Evolutionary conservation across 2,113 vertebrate genomes (phyloP).

Genomic region (Mystacornis crossleyi): DNA sequence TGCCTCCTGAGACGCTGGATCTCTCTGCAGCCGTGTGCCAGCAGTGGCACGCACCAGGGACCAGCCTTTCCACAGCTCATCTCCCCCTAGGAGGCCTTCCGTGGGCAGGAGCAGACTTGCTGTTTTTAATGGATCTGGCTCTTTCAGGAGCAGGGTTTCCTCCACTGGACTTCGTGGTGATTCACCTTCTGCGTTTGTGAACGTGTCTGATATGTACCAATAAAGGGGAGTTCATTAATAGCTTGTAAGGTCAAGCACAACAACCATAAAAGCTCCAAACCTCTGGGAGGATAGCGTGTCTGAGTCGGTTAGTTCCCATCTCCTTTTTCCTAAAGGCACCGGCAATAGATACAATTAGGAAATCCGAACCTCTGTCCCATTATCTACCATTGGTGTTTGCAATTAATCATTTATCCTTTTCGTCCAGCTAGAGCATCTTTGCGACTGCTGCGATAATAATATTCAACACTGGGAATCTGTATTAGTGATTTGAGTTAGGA

Average conservation of each 20-base stretch:
- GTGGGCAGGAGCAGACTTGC: background rate
- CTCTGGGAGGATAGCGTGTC: background rate
- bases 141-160: background rate
- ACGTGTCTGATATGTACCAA: background rate
- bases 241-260: background rate
- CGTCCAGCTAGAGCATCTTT: background rate
- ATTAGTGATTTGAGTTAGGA: background rate
- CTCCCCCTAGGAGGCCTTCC: background rate
- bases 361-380: background rate
- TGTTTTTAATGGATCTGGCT: background rate
- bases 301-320: background rate
- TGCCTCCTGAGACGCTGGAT: background rate
- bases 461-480: background rate
- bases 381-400: background rate
- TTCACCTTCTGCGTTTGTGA: background rate
- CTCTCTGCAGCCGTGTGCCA: accelerated
- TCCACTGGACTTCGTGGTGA: background rate
- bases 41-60: background rate
- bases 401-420: background rate
- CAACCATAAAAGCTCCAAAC: background rate
- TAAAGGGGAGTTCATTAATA: background rate
- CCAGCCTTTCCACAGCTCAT: background rate
- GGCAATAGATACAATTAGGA: background rate
- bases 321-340: background rate
- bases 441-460: background rate